Evolutionary conservation across 2,888 invertebrate species (phyloP), one percentile per base, ranked within the genome.

Genomic region (Tridacna gigas): DNA sequence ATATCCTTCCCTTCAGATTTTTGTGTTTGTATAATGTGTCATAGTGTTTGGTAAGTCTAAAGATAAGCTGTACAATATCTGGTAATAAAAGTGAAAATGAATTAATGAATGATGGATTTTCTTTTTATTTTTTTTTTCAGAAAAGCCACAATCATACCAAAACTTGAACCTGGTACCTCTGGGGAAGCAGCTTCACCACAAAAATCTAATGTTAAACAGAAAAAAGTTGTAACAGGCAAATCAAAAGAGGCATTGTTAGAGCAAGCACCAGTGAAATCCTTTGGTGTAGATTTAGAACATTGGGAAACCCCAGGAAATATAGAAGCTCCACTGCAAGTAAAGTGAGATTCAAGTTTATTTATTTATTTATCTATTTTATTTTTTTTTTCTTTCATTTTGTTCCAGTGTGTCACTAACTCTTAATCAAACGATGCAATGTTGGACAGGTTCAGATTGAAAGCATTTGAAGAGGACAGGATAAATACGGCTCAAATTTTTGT

Each of bases 211-310:
- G 47, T 45, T 0, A 25, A 26, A 66, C 45, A 67, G 22, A 51
- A 48, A 9, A 63, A 9, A n/a, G 22, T 60, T 22, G 71, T 51
- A 12, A 22, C 48, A 25, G 71, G 71, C 48, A 71, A 48, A 51
- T 25, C 85, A 37, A 90, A 90, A 78, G 66, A 84, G 22, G 74
- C 74, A 22, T 63, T 90, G 45, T 76, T 90, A 7, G 79, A 89
- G 66, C 84, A 83, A 71, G 95, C 95, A 22, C 96, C 96, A 7
- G 94, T 95, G 83, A 89, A 96, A 2, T 95, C 95, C 0, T 96
- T 94, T 92, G 96, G 95, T 80, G 91, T 94, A 26, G 96, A 96
- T 91, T 91, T 96, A 47, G 95, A 95, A 86, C 95, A 95, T 88
- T 96, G 96, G 96, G 96, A 95, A 88, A 95, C 95, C 56, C 91